Evolutionary conservation across 2,797 vertebrate genomes (phyloP).

Genomic region (Scolopax bukidnonensis): DNA sequence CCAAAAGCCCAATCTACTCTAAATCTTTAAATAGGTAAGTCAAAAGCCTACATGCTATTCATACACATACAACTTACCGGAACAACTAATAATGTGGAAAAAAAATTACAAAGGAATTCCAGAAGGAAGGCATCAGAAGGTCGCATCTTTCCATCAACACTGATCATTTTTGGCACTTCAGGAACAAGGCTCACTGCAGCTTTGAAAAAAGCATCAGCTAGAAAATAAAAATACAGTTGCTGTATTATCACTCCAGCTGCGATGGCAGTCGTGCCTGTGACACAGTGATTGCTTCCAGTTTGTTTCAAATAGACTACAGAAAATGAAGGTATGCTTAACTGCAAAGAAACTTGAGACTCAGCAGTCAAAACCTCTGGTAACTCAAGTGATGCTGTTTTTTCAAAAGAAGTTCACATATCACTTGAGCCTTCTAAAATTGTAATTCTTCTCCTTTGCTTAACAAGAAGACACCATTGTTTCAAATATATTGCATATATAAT

Average conservation of each 20-base stretch:
- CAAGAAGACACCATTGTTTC: not conserved
- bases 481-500: not conserved
- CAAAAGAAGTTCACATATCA: not conserved
- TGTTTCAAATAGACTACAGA: not conserved
- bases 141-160: slow-evolving; percentile 91
- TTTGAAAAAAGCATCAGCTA: slow-evolving; percentile 96
- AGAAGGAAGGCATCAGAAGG: slow-evolving; percentile 90
- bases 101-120: slow-evolving; percentile 94
- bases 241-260: not conserved
- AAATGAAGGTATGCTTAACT: not conserved
- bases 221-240: slow-evolving; percentile 23
- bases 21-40: not conserved
- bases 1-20: not conserved
- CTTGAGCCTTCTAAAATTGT: not conserved
- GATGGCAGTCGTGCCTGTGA: not conserved
- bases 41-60: not conserved
- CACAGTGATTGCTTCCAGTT: not conserved
- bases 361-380: not conserved
- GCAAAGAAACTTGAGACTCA: not conserved
- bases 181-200: slow-evolving; percentile 91
- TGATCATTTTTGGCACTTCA: slow-evolving; percentile 92
- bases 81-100: slow-evolving; percentile 90
- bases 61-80: slow-evolving; percentile 81
- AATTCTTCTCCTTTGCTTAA: not conserved
- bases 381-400: not conserved